Base-by-base conservation (phyloP, 2,113 vertebrate species). In the Pomatostomus ruficeps region DNA sequence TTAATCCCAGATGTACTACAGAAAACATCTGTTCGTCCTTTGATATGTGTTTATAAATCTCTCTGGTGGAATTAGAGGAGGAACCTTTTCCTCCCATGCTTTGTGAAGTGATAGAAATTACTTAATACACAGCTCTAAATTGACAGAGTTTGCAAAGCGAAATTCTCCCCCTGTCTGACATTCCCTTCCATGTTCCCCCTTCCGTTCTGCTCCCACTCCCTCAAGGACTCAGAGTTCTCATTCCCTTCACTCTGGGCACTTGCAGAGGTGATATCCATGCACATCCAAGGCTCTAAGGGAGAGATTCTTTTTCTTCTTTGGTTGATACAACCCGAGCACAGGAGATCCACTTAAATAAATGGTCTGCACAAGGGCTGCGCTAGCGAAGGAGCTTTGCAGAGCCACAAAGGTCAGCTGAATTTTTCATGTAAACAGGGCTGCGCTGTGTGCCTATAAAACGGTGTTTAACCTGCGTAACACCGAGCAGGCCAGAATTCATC, bases 401-500 rank as follows among this genome's bases (percentile, higher is more conserved):
- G 54, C 66, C 62, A 38, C 68, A 81, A 70, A 82, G 74, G 74
- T 72, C 81, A 25, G 63, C 38, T 95, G 84, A 93, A 87, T 92
- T 85, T 94, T 89, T 87, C 49, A 65, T 87, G 66, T 89, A 89
- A 95, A 65, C 70, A 75, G 49, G 80, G 73, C 77, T 92, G 86
- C 90, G 65, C 79, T 68, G 43, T 84, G 8, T 63, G 80, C 73
- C 70, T 92, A 28, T 89, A 84, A 87, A 89, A 59, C 0, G 0
- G 36, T 71, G 43, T 91, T 93, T 94, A 95, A 93, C 85, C 78
- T 91, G 62, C 0, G 0, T 91, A 75, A 72, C 83, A 62, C 61
- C 1, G 8, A 78, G 85, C 76, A 80, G 86, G 88, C 85, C 55
- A 51, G 59, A 22, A 66, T 94, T 93, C 70, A 35, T 92, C 76